These are phyloP conservation scores for Neotragus pygmaeus DNA, from an alignment of 2,113 vertebrate genomes.

Conservation along the genomic window DNA sequence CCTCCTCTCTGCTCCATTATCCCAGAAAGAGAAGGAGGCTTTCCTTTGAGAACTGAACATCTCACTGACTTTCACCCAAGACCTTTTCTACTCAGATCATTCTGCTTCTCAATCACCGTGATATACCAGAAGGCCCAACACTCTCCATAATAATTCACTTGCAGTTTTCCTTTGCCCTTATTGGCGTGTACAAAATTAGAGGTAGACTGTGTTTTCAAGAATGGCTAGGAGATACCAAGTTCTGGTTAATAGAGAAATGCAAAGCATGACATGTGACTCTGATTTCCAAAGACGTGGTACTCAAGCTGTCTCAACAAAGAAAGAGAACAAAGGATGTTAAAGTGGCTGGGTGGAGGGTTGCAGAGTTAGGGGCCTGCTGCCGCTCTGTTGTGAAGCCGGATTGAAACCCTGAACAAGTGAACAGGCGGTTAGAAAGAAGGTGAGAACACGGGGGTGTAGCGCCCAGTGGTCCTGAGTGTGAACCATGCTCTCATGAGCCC, in stretches of 20 bases:
- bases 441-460: not conserved
- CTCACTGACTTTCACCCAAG: not conserved
- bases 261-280: not conserved
- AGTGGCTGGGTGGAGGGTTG: fast-evolving
- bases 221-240: not conserved
- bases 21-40: not conserved
- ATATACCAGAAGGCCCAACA: not conserved
- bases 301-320: not conserved
- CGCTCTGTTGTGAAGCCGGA: fast-evolving
- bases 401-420: not conserved
- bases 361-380: fast-evolving
- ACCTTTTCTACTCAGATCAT: not conserved
- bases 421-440: not conserved
- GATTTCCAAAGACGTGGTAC: not conserved
- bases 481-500: not conserved
- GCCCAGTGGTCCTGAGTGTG: not conserved
- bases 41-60: not conserved
- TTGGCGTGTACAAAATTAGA: not conserved
- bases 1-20: not conserved
- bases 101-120: not conserved
- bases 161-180: not conserved
- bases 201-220: not conserved
- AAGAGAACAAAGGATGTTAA: not conserved
- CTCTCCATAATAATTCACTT: not conserved
- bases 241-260: not conserved